Conservation (phyloP, 2,797 vertebrate species). For the Myotis findleyi region DNA sequence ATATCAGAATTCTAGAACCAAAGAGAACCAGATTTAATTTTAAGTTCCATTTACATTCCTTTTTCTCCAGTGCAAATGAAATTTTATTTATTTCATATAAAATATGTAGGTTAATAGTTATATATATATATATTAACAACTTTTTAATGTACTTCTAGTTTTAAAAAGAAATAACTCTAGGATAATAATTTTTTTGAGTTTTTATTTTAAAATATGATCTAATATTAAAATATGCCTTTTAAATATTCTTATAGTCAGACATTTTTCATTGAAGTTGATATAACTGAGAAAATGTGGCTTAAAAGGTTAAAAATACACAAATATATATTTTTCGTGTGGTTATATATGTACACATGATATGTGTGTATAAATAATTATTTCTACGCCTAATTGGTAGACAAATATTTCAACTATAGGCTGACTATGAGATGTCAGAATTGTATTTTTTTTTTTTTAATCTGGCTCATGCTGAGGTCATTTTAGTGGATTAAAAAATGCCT, state of each 20-base stretch:
- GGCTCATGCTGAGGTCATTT: slow-evolving; percentile 8
- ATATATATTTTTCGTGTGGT: neutral
- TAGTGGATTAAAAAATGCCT: neutral
- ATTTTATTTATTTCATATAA: slow-evolving; percentile 53
- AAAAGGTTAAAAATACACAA: neutral
- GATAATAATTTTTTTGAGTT: neutral
- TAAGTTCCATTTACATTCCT: slow-evolving; percentile 33
- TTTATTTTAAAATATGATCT: neutral
- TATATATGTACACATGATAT: neutral
- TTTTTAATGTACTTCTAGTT: neutral
- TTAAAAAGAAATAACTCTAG: slow-evolving; percentile 4
- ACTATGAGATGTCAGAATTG: neutral
- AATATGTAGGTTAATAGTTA: neutral
- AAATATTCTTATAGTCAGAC: neutral
- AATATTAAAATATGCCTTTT: neutral
- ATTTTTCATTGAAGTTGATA: slow-evolving; percentile 17
- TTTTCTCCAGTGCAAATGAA: slow-evolving; percentile 46
- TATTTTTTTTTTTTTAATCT: slow-evolving; percentile 42
- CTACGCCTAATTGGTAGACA: neutral
- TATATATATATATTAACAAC: neutral
- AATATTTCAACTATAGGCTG: neutral
- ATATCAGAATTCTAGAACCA: slow-evolving; percentile 39
- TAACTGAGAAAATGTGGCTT: slow-evolving; percentile 29
- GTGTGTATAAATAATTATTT: neutral
- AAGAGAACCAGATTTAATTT: slow-evolving; percentile 14